phyloP scores from a whole-genome alignment of 2,888 invertebrate species.

The Therioaphis trifolii region DNA sequence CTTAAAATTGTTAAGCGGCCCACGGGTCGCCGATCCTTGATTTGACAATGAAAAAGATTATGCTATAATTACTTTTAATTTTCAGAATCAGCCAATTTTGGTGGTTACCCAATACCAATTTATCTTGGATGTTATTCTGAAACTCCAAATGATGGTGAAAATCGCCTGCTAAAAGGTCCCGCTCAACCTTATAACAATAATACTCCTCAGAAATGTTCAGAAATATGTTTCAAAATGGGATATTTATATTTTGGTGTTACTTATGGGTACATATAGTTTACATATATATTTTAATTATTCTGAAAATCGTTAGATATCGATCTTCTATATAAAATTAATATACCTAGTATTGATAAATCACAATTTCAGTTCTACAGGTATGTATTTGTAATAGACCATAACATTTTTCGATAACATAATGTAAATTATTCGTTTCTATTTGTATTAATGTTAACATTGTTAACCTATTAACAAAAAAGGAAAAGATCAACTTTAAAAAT shows the following conservation, averaged over 20 bases:
- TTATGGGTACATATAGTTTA: constrained; percentile 61
- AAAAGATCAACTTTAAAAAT: neutral
- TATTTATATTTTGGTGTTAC: constrained; percentile 64
- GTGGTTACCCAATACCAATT: constrained; percentile 47
- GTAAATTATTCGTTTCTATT: no score
- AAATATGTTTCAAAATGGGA: constrained; percentile 63
- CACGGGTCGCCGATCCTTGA: no score
- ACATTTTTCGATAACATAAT: no score
- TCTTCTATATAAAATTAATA: no score
- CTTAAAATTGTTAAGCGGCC: no score
- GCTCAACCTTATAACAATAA: constrained; percentile 63
- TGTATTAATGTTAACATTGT: no score
- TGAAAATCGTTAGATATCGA: neutral
- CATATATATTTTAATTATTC: neutral
- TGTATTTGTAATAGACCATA: no score
- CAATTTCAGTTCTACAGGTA: no score
- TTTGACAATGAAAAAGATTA: no score
- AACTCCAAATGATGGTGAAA: constrained; percentile 57
- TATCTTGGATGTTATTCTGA: constrained; percentile 66
- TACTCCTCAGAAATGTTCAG: constrained; percentile 63
- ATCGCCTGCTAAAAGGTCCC: constrained; percentile 64
- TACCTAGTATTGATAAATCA: no score
- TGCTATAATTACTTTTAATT: constrained; percentile 4
- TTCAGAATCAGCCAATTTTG: constrained; percentile 37
- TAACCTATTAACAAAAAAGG: no score